Conservation (phyloP, 2,888 invertebrate species). For the Polyploca ridens region DNA sequence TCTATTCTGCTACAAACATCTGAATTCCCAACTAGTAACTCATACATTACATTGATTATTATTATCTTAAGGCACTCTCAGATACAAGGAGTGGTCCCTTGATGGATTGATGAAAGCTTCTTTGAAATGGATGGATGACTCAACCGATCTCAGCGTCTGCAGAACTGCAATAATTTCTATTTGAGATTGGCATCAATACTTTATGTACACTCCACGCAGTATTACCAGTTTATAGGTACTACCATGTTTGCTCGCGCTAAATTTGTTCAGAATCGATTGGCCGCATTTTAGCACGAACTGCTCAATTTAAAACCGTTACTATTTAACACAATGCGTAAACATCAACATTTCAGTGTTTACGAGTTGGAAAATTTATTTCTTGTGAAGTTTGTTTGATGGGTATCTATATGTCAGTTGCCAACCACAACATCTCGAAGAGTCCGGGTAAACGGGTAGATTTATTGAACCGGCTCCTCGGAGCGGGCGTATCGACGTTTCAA, state of each 20-base stretch:
- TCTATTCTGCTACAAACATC: not conserved
- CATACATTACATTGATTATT: slow-evolving; percentile 16
- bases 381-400: slow-evolving; percentile 44
- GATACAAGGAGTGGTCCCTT: slow-evolving; percentile 29
- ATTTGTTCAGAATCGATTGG: slow-evolving; percentile 70
- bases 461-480: slow-evolving; percentile 36
- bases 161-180: slow-evolving; percentile 51
- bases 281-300: slow-evolving; percentile 79
- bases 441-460: slow-evolving; percentile 43
- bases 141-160: slow-evolving; percentile 45
- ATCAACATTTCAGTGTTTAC: slow-evolving; percentile 45
- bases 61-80: slow-evolving; percentile 9
- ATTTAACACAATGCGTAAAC: slow-evolving; percentile 59
- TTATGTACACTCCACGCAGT: slow-evolving; percentile 21
- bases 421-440: slow-evolving; percentile 43
- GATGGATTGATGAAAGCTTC: slow-evolving; percentile 60
- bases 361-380: slow-evolving; percentile 44
- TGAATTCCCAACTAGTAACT: not conserved
- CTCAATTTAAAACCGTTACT: slow-evolving; percentile 66
- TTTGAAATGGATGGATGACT: slow-evolving; percentile 59
- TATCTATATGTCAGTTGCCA: slow-evolving; percentile 30
- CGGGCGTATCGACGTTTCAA: slow-evolving; percentile 46
- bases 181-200: slow-evolving; percentile 39
- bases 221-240: not conserved
- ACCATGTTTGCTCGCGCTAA: slow-evolving; percentile 63